Percentiles rank a stretch among this genome's conserved stretches.
phyloP scores from a whole-genome alignment of 2,888 invertebrate genomes.

The Agrochola circellaris region DNA sequence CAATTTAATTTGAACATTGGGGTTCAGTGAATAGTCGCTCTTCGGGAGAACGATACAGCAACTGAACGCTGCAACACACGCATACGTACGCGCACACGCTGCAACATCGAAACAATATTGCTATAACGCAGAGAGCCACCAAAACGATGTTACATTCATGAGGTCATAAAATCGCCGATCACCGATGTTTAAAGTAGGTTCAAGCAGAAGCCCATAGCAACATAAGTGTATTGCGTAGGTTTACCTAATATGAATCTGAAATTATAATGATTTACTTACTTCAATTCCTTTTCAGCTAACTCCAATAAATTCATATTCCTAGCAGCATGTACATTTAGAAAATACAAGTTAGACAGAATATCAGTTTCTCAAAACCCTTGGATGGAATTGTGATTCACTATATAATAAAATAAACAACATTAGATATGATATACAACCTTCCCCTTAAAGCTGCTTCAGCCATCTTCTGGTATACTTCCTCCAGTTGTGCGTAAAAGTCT shows the following conservation, averaged over 20 bases:
- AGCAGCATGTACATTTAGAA: slow-evolving; percentile 78
- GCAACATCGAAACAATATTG: too few species aligned
- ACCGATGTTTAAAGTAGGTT: too few species aligned
- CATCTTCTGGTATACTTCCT: slow-evolving; percentile 91
- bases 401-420: neutral
- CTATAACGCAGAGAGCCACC: neutral
- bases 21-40: neutral
- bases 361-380: neutral
- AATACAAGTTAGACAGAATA: slow-evolving; percentile 10
- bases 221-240: neutral
- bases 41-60: neutral
- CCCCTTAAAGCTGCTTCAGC: slow-evolving; percentile 89
- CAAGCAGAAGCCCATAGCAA: neutral
- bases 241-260: neutral
- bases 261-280: slow-evolving; percentile 74
- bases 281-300: slow-evolving; percentile 76
- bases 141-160: neutral
- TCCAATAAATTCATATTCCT: slow-evolving; percentile 84
- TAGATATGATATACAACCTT: slow-evolving; percentile 80
- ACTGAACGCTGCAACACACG: neutral
- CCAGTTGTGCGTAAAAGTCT: slow-evolving; percentile 89
- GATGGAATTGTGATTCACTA: neutral
- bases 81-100: too few species aligned
- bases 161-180: neutral
- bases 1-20: neutral